These are phyloP conservation scores for Semotilus atromaculatus DNA, from an alignment of 2,797 vertebrate genomes.

Conservation along the genomic window DNA sequence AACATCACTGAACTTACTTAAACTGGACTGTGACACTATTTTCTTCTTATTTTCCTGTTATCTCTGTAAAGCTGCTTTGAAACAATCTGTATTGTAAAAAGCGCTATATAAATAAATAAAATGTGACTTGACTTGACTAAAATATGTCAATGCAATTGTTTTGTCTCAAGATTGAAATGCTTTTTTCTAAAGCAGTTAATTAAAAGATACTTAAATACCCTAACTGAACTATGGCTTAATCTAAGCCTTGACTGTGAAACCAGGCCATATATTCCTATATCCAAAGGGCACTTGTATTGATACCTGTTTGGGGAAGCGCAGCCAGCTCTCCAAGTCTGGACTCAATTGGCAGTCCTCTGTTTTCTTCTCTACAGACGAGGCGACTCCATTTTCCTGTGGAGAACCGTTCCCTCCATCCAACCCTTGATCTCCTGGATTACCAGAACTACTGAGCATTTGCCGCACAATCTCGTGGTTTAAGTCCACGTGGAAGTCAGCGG, in stretches of 20 bases:
- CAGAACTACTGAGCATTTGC: constrained; percentile 75
- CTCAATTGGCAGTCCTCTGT: constrained; percentile 83
- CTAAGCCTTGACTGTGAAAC: constrained; percentile 15
- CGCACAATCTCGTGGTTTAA: constrained; percentile 86
- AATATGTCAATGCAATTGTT: no score
- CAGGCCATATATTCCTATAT: background rate
- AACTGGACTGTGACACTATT: no score
- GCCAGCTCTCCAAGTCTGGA: constrained; percentile 88
- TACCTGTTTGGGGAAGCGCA: constrained; percentile 94
- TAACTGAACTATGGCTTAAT: background rate
- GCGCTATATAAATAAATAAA: no score
- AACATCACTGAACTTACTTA: no score
- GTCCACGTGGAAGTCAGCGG: constrained; percentile 95
- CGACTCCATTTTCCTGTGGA: constrained; percentile 83
- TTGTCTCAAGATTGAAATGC: no score
- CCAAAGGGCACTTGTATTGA: background rate
- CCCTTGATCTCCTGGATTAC: constrained; percentile 62
- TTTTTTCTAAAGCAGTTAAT: no score
- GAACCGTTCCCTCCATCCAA: constrained; percentile 51
- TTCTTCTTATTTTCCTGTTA: no score
- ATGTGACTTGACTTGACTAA: no score
- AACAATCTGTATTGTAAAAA: no score
- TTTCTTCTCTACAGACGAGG: constrained; percentile 77
- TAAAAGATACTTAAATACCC: no score
- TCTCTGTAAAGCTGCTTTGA: no score